Conservation (phyloP, 2,113 vertebrate genomes). For the Aviceda subcristata region DNA sequence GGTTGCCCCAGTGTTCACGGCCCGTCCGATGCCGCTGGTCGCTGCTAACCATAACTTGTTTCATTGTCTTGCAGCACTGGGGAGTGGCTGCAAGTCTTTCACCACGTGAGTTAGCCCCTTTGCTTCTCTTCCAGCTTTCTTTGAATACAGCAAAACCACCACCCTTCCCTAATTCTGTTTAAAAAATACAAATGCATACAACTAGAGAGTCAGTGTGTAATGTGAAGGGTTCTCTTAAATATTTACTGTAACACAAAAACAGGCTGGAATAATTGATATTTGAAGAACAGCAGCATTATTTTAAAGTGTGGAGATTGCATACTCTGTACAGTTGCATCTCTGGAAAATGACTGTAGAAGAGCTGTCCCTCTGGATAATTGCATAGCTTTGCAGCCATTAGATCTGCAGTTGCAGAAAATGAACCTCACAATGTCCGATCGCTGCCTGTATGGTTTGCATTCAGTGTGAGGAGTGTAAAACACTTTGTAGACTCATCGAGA, state of each 20-base stretch:
- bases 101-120: rapidly evolving
- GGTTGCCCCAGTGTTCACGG: rapidly evolving
- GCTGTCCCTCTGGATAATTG: background rate
- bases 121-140: background rate
- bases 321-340: background rate
- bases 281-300: background rate
- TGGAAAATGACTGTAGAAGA: background rate
- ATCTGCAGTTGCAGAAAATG: background rate
- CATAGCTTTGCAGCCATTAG: rapidly evolving
- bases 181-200: background rate
- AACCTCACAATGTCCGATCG: rapidly evolving
- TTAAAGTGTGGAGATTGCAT: background rate
- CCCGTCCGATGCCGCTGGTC: rapidly evolving
- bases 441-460: background rate
- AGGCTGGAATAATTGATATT: background rate
- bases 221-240: background rate
- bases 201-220: background rate
- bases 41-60: rapidly evolving
- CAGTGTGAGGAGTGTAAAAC: background rate
- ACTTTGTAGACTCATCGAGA: background rate
- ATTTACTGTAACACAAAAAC: background rate
- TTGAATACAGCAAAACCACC: background rate
- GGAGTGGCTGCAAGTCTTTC: rapidly evolving
- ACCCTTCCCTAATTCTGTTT: background rate
- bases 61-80: background rate